Evolutionary conservation across 2,888 invertebrate species (phyloP), one percentile per base, ranked within the genome.

Genomic region (Pocota personata): DNA sequence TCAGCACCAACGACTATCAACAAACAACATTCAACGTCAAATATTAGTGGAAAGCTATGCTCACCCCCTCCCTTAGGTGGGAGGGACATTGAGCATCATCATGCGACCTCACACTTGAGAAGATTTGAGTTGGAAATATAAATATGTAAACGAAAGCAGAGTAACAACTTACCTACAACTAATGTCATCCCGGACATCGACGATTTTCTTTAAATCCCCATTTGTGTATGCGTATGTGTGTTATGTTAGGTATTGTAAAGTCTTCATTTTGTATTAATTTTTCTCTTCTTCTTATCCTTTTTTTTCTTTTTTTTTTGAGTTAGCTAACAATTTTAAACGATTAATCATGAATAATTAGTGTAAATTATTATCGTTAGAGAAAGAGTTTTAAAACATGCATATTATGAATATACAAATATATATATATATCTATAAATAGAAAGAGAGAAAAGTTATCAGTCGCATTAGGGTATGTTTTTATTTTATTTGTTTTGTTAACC

Each of bases 71-170:
- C 95, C 91, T 94, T 94, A 90, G 94, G 93, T 92, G 96, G 96
- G 92, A 94, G 95, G 94, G 96, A 95, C 93, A 95, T 95, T 90
- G 95, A 95, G 92, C 92, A 88, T 75, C 79, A 87, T 76, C 73
- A 71, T 82, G 71, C 80, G 73, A 80, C 84, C 62, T 87, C 87
- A 84, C 76, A 84, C 91, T 94, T 95, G 93, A 95, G 95, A 92
- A 94, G 94, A 91, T 95, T 95, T 93, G 95, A 95, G 92, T 93
- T 94, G 88, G 93, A 91, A 91, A 90, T 90, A 87, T 90, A 88
- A 89, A 35, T 2, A 35, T 2, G n/a, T 64, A 24, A 32, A 16
- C 67, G 48, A 19, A 24, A 58, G 24, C 48, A 43, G 55, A 72
- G 55, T 12, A 67, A 67, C 48, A 69, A 58, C 73, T 52, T 71